These are phyloP conservation scores for Aplocera efformata DNA, from an alignment of 2,888 invertebrate species.

Conservation along the genomic window DNA sequence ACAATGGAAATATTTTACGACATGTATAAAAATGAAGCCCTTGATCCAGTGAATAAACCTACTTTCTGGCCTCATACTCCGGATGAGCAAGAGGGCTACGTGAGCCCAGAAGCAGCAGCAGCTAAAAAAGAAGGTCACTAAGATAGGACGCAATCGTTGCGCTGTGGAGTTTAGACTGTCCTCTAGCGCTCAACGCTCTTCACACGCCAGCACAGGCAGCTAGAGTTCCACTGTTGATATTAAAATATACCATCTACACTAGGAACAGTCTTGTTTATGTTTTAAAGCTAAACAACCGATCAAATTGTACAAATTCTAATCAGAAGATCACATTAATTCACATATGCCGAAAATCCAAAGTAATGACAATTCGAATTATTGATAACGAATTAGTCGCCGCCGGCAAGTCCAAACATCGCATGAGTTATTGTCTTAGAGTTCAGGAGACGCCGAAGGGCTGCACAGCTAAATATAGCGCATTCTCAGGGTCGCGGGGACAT, in stretches of 20 bases:
- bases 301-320: neutral
- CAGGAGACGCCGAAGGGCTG: slow-evolving; percentile 38
- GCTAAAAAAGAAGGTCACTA: slow-evolving; percentile 15
- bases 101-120: slow-evolving; percentile 27
- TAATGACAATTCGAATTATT: slow-evolving; percentile 30
- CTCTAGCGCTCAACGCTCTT: too few species aligned
- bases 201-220: too few species aligned
- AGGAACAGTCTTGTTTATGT: too few species aligned
- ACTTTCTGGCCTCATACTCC: slow-evolving; percentile 64
- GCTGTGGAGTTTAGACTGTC: neutral
- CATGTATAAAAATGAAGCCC: slow-evolving; percentile 43
- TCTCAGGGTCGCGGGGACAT: slow-evolving; percentile 65
- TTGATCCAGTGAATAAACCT: slow-evolving; percentile 56
- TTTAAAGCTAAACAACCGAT: too few species aligned
- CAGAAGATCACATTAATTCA: neutral
- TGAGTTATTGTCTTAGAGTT: slow-evolving; percentile 57
- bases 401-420: slow-evolving; percentile 51
- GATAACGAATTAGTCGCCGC: slow-evolving; percentile 25
- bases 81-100: slow-evolving; percentile 59
- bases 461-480: slow-evolving; percentile 61
- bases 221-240: too few species aligned
- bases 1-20: slow-evolving; percentile 61
- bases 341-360: slow-evolving; percentile 7
- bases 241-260: too few species aligned
- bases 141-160: neutral